These are phyloP conservation scores for Ypsolopha sequella DNA, from an alignment of 2,888 invertebrate species.

Conservation along the genomic window DNA sequence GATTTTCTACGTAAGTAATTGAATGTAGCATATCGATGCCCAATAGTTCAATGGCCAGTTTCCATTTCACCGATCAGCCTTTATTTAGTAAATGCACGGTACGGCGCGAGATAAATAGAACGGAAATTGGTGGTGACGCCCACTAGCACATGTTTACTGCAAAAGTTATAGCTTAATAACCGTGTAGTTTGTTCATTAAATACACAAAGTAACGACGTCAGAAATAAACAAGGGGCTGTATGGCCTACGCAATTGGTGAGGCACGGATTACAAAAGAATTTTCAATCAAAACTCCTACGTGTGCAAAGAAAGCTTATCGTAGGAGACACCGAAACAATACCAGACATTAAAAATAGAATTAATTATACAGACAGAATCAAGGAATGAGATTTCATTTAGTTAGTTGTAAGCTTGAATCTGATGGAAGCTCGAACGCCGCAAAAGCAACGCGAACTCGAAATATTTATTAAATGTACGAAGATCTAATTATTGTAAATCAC, in stretches of 20 bases:
- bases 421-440: too few relatives aligned
- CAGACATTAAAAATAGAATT: too few relatives aligned
- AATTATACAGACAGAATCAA: too few relatives aligned
- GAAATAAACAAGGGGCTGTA: conserved; percentile 20
- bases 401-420: too few relatives aligned
- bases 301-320: not conserved
- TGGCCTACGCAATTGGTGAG: conserved; percentile 12
- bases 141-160: conserved; percentile 27
- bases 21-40: not conserved
- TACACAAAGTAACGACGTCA: conserved; percentile 26
- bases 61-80: conserved; percentile 1
- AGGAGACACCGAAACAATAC: too few relatives aligned
- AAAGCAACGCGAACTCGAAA: too few relatives aligned
- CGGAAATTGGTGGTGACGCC: conserved; percentile 37
- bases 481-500: too few relatives aligned
- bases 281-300: conserved; percentile 2
- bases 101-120: conserved; percentile 27
- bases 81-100: not conserved
- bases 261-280: conserved; percentile 5
- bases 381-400: too few relatives aligned
- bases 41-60: conserved; percentile 24
- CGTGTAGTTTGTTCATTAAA: conserved; percentile 25
- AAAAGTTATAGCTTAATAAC: conserved; percentile 31
- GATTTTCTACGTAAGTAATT: too few relatives aligned
- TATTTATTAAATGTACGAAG: too few relatives aligned